phyloP scores from a whole-genome alignment of 2,888 invertebrate genomes.

The Cylloceria caligata region DNA sequence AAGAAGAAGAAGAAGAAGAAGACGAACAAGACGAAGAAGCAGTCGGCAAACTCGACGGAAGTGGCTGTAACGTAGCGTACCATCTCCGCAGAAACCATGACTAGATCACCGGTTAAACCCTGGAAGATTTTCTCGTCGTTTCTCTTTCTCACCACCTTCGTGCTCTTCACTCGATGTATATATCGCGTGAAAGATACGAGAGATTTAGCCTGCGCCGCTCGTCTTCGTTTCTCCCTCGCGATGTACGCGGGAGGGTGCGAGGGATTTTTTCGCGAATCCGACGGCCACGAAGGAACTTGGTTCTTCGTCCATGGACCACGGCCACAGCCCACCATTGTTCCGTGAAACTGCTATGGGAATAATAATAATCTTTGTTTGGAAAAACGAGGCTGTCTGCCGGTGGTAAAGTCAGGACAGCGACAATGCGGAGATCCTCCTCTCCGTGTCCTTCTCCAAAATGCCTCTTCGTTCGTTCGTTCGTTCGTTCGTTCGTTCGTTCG shows the following conservation, averaged over 20 bases:
- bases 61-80: conserved; percentile 68
- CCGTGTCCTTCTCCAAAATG: background rate
- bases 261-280: conserved; percentile 10
- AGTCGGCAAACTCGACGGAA: conserved; percentile 46
- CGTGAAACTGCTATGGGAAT: conserved; percentile 60
- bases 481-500: too few relatives aligned
- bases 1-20: too few relatives aligned
- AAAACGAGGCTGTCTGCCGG: conserved; percentile 26
- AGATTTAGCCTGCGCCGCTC: background rate
- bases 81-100: conserved; percentile 76
- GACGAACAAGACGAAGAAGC: too few relatives aligned
- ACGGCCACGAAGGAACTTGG: conserved; percentile 15
- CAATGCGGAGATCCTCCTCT: conserved; percentile 30
- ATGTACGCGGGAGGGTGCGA: conserved; percentile 14
- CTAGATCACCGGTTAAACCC: conserved; percentile 73
- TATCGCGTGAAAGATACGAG: conserved; percentile 15
- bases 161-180: conserved; percentile 1
- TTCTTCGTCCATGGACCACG: conserved; percentile 44
- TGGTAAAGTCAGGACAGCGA: conserved; percentile 10
- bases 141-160: conserved; percentile 58
- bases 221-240: conserved; percentile 14
- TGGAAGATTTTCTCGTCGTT: conserved; percentile 45
- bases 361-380: conserved; percentile 64
- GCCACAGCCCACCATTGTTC: conserved; percentile 71
- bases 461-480: background rate